Evolutionary conservation across 2,888 invertebrate genomes (phyloP), one percentile per base, ranked within the genome.

Genomic region (Eugnorisma glareosa): DNA sequence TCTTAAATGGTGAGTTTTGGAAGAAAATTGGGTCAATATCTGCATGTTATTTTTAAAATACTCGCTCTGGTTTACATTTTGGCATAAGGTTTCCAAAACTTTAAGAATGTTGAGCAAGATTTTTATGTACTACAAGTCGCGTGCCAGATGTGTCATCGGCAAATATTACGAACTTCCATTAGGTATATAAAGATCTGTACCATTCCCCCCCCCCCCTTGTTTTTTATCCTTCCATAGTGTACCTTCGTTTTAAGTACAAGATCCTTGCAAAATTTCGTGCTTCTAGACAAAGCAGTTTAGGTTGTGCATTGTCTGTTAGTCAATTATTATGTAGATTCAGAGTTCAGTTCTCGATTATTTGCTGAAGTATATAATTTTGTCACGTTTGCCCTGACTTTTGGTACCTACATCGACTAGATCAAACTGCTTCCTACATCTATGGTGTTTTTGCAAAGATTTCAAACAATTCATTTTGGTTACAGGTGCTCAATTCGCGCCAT

Each of bases 401-500:
- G 28, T 28, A 15, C 21, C 28, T 31, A 64, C n/a, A n/a, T n/a
- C 13, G 21, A 3, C 11, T 54, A 28, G 7, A 37, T 21, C 35
- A 35, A 48, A 69, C 40, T 28, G n/a, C 28, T 15, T 73, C 0
- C 21, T 28, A 67, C 5, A 18, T 7, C 24, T 28, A 28, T 54
- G 31, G 18, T n/a, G 18, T 7, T 18, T 21, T 21, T 45, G 28
- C n/a, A 45, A 10, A 35, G n/a, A n/a, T 45, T 35, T 31, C 13
- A 51, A 54, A 18, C 18, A 15, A 35, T 10, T 21, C 31, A 1
- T 72, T 57, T 61, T 75, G 35, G 18, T 91, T 92, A 2, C 92
- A 96, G 96, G 88, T 10, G 75, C 88, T 18, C 91, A 93, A 24
- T 93, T 95, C 76, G 85, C 91, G 0, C 73, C 92, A n/a, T 87